phyloP scores from a whole-genome alignment of 2,888 invertebrate genomes.

The Ormyrus rosae region DNA sequence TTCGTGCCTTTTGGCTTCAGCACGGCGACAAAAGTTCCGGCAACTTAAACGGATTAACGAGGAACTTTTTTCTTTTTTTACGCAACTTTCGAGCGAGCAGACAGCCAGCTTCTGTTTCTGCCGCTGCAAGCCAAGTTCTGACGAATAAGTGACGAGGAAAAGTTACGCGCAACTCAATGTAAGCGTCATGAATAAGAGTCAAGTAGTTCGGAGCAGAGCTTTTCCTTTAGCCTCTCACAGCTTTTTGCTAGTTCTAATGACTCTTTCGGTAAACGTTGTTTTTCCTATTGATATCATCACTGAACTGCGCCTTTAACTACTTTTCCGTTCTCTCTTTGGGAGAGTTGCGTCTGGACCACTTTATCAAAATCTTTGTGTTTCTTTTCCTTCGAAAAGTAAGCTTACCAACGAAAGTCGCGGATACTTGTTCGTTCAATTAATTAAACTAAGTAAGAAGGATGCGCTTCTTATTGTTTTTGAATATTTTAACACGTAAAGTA shows the following conservation, averaged over 20 bases:
- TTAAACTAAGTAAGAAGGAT: neutral
- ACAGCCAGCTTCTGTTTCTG: neutral
- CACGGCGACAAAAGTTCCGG: neutral
- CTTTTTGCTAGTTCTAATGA: slow-evolving; percentile 33
- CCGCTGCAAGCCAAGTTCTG: slow-evolving; percentile 36
- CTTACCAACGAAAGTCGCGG: neutral
- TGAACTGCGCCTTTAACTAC: slow-evolving; percentile 7
- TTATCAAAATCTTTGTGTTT: slow-evolving; percentile 13
- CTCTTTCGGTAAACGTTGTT: slow-evolving; percentile 36
- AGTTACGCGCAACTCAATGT: slow-evolving; percentile 19
- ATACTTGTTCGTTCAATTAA: neutral
- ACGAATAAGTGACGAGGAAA: slow-evolving; percentile 53
- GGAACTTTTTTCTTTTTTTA: slow-evolving; percentile 1
- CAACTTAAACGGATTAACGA: slow-evolving; percentile 42
- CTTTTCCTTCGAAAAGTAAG: neutral
- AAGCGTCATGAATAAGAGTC: slow-evolving; percentile 3
- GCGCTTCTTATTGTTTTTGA: too few species aligned
- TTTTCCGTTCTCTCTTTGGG: neutral
- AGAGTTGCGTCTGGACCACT: neutral
- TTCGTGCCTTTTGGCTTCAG: neutral
- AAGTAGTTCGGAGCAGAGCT: neutral
- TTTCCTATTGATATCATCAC: slow-evolving; percentile 32
- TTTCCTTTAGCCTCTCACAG: neutral
- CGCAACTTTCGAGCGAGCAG: neutral
- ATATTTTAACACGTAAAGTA: too few species aligned